Evolutionary conservation across 1,140 invertebrate genomes (phyloP).

Genomic region (Chironomus striatipennis): DNA sequence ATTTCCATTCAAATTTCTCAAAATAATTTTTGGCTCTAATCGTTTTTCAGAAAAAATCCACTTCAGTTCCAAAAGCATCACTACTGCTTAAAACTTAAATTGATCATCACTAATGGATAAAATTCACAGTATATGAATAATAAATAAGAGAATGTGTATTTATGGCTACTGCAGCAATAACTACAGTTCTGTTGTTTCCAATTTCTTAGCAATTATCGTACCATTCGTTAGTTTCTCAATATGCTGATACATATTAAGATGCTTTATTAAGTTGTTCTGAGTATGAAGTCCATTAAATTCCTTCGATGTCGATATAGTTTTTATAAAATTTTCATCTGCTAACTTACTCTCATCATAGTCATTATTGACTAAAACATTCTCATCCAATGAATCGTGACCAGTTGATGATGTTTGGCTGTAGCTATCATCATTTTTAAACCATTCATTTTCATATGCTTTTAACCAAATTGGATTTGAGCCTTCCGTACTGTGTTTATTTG

Average conservation of each 20-base stretch:
- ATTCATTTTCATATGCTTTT: conserved; percentile 88
- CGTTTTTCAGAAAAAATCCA: no score
- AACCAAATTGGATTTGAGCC: conserved; percentile 94
- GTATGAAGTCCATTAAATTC: conserved; percentile 39
- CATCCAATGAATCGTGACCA: conserved; percentile 77
- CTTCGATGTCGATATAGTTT: conserved; percentile 43
- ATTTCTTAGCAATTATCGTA: conserved; percentile 56
- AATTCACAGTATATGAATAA: neutral
- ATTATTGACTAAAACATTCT: conserved; percentile 67
- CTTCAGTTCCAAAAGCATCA: no score
- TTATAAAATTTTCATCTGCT: conserved; percentile 44
- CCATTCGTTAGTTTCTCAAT: conserved; percentile 50
- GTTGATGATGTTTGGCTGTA: conserved; percentile 56
- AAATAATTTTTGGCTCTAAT: no score
- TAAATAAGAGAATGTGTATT: neutral
- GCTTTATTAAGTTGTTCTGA: conserved; percentile 47
- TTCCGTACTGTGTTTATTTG: conserved; percentile 87
- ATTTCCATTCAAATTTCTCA: no score
- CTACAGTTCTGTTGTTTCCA: conserved; percentile 76
- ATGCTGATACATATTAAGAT: conserved; percentile 55
- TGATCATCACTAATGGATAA: no score
- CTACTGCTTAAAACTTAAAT: no score
- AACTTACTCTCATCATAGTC: conserved; percentile 44
- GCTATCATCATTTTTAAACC: conserved; percentile 83
- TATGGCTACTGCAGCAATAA: neutral